Base-by-base conservation (phyloP, 2,797 vertebrate genomes). In the Dromococcyx pavoninus region DNA sequence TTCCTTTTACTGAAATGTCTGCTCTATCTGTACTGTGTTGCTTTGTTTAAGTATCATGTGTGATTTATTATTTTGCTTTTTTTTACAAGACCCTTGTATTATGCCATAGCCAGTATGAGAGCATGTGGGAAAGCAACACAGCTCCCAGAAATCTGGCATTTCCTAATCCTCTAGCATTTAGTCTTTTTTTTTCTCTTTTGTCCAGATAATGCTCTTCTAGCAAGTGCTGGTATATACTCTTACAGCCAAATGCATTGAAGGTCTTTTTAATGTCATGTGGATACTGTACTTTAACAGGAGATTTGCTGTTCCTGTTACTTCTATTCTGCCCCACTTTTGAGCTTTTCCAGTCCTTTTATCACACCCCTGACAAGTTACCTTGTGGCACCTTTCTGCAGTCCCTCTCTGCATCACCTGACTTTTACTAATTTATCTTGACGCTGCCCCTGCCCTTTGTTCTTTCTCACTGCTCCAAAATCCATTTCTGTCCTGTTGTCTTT, bases 401-500 rank as follows among this genome's bases (percentile, higher is more conserved):
- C 44, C 46, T 70, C 44, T 57, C 35, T 78, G 19, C 30, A 21
- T 81, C 73, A n/a, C 14, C 33, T 80, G 41, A 53, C 41, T 61
- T 89, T 90, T 51, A 39, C 11, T 83, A 57, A 85, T 88, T 91
- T 76, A 35, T 65, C 78, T 60, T 60, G 50, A 76, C 91, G 44
- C 25, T 76, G 35, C 14, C 43, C 73, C 81, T 78, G 58, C 72
- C n/a, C n/a, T 80, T 65, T 89, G 71, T 43, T 79, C 78, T 71
- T 73, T 85, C 44, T 60, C 44, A 17, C 30, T 69, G 28, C 27
- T 76, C 94, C 70, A 75, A 89, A 94, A 91, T 33, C 2, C 23
- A 76, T 93, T 70, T 70, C 71, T 94, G 72, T 62, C 71, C 50
- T 84, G 33, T 69, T 93, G 69, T 72, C 57, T 94, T 71, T 67